A percentile compares a stretch with the other conserved stretches of the same genome.
These are phyloP conservation scores for Botia almorhae DNA, from an alignment of 2,797 vertebrate species.

Conservation along the genomic window DNA sequence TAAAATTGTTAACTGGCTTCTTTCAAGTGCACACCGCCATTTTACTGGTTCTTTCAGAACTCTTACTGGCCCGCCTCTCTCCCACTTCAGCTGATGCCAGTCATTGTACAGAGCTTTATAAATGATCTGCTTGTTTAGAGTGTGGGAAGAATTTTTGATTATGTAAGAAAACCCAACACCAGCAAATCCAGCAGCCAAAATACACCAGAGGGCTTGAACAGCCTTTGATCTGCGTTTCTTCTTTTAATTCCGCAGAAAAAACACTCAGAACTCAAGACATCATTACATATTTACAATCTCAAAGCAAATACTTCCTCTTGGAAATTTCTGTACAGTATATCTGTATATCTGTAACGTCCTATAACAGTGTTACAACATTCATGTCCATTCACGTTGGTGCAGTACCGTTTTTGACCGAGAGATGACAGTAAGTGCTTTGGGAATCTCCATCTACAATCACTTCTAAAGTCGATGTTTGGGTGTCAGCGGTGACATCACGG, in stretches of 20 bases:
- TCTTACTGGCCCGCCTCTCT: conserved; percentile 65
- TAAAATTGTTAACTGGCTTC: conserved; percentile 7
- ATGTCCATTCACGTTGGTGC: not conserved
- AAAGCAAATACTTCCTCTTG: not conserved
- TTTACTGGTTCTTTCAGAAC: conserved; percentile 51
- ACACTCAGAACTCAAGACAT: not conserved
- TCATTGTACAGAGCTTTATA: conserved; percentile 64
- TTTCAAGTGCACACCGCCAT: conserved; percentile 37
- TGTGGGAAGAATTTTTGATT: conserved; percentile 64
- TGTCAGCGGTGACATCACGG: conserved; percentile 64
- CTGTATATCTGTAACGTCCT: not conserved
- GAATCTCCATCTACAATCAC: conserved; percentile 15
- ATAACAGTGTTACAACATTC: not conserved
- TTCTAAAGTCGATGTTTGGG: conserved; percentile 37
- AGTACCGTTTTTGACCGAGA: conserved; percentile 60
- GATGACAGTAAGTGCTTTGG: conserved; percentile 72
- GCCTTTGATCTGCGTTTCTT: conserved; percentile 62
- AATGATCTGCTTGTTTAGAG: conserved; percentile 67
- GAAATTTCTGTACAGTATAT: not conserved
- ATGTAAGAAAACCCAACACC: conserved; percentile 45
- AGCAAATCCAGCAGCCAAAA: conserved; percentile 46
- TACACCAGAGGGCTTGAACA: conserved; percentile 64
- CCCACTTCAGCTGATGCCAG: conserved; percentile 58
- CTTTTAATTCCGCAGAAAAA: conserved; percentile 39
- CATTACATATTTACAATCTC: not conserved